A percentile compares a stretch with the other conserved stretches of the same genome.
Evolutionary conservation across 2,797 vertebrate genomes (phyloP).

Genomic region (Rhyacichthys aspro): DNA sequence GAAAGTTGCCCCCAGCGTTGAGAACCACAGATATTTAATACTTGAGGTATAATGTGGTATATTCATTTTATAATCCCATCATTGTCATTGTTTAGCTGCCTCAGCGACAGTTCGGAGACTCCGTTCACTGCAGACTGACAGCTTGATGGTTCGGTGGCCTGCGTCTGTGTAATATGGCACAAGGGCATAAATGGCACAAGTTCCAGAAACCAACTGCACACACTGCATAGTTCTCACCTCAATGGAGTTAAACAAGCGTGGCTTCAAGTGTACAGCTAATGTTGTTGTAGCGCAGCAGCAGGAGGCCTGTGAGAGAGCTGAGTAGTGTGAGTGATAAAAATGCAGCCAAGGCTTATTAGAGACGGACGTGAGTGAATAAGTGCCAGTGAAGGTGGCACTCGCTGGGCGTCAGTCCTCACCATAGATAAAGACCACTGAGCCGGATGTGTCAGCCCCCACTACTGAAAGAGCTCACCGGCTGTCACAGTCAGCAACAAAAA

Average conservation of each 20-base stretch:
- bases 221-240: constrained; percentile 20
- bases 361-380: constrained; percentile 29
- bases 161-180: constrained; percentile 19
- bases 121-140: constrained; percentile 40
- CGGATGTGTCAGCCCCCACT: constrained; percentile 47
- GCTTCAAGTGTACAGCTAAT: constrained; percentile 26
- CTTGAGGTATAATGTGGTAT: constrained; percentile 32
- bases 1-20: constrained; percentile 36
- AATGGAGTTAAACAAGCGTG: constrained; percentile 23
- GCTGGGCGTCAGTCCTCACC: constrained; percentile 48
- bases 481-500: constrained; percentile 58
- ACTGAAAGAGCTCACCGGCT: constrained; percentile 45
- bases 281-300: constrained; percentile 40
- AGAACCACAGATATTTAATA: constrained; percentile 51
- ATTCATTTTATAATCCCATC: constrained; percentile 46
- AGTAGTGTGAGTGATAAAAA: constrained; percentile 34
- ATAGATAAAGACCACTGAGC: constrained; percentile 57
- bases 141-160: constrained; percentile 16
- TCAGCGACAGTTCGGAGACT: constrained; percentile 48
- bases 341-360: constrained; percentile 51
- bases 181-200: constrained; percentile 17
- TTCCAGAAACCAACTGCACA: constrained; percentile 21
- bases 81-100: constrained; percentile 50
- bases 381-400: constrained; percentile 56
- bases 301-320: constrained; percentile 44